Percentiles rank a stretch among this genome's conserved stretches.
These are phyloP conservation scores for Clunio marinus DNA, from an alignment of 2,888 invertebrate genomes.

Conservation along the genomic window DNA sequence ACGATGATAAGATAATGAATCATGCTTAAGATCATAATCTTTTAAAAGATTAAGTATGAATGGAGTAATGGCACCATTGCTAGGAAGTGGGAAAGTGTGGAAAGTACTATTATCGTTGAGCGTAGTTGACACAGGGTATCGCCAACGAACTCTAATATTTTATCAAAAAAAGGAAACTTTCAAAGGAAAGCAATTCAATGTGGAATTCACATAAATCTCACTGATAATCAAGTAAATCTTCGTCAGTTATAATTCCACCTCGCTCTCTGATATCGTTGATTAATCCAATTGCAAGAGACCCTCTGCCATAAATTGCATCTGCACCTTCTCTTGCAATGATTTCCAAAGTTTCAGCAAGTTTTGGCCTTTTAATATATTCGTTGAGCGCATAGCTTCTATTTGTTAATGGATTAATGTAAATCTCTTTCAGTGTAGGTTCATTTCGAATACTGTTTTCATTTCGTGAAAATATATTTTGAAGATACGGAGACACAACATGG, in stretches of 20 bases:
- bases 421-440: slow-evolving; percentile 56
- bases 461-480: slow-evolving; percentile 56
- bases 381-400: slow-evolving; percentile 59
- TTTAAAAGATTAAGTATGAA: slow-evolving; percentile 77
- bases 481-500: slow-evolving; percentile 63
- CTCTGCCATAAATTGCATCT: slow-evolving; percentile 74
- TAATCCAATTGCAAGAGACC: slow-evolving; percentile 50
- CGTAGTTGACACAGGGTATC: slow-evolving; percentile 57
- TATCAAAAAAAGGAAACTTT: no score
- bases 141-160: slow-evolving; percentile 54
- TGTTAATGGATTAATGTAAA: slow-evolving; percentile 61
- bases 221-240: slow-evolving; percentile 72
- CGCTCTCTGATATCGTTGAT: slow-evolving; percentile 60
- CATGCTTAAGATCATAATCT: slow-evolving; percentile 45
- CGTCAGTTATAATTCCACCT: slow-evolving; percentile 72
- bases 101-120: slow-evolving; percentile 62
- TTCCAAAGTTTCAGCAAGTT: slow-evolving; percentile 66
- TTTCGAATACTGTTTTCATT: slow-evolving; percentile 55
- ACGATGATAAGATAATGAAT: slow-evolving; percentile 61
- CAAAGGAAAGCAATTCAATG: no score
- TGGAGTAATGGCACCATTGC: slow-evolving; percentile 75
- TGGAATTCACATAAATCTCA: neutral
- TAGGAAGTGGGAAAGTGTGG: slow-evolving; percentile 75
- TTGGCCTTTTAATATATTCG: slow-evolving; percentile 61
- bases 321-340: slow-evolving; percentile 65